phyloP scores from a whole-genome alignment of 2,888 invertebrate genomes.

The Lasioglossum leucozonium region DNA sequence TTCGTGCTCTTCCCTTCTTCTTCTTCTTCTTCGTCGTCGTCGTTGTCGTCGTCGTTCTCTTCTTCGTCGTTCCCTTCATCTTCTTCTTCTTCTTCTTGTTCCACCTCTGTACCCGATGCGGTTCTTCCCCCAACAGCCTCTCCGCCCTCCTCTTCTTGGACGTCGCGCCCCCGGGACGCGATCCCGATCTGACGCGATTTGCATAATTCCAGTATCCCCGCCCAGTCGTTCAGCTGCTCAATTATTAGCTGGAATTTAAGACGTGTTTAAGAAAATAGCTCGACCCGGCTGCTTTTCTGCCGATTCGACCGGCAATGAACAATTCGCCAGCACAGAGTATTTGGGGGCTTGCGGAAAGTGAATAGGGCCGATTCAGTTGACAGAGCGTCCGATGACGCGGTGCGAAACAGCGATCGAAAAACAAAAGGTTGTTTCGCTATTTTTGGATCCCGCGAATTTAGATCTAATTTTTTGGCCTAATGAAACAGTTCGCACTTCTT shows the following conservation, averaged over 20 bases:
- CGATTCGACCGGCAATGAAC: constrained; percentile 33
- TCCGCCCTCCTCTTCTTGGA: constrained; percentile 62
- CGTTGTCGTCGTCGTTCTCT: constrained; percentile 36
- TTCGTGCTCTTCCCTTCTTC: constrained; percentile 21
- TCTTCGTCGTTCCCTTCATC: constrained; percentile 27
- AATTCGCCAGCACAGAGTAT: neutral
- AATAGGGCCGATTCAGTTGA: neutral
- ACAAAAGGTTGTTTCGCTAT: neutral
- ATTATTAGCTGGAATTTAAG: constrained; percentile 84
- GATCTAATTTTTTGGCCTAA: neutral
- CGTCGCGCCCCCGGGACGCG: constrained; percentile 81
- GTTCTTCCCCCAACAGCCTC: constrained; percentile 54
- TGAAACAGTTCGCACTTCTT: too few species aligned
- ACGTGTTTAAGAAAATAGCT: constrained; percentile 84
- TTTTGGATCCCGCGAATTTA: neutral
- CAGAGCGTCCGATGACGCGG: neutral
- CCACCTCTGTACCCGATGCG: constrained; percentile 58
- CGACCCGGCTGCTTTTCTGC: constrained; percentile 69
- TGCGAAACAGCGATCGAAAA: neutral
- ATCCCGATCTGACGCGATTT: constrained; percentile 83
- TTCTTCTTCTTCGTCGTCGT: constrained; percentile 39
- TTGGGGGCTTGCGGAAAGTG: neutral
- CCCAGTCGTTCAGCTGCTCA: constrained; percentile 82
- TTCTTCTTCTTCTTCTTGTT: constrained; percentile 42
- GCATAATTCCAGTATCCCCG: constrained; percentile 84